A percentile compares a stretch with the other conserved stretches of the same genome.
Conservation (phyloP, 2,888 invertebrate genomes). For the Trachelus tabidus region DNA sequence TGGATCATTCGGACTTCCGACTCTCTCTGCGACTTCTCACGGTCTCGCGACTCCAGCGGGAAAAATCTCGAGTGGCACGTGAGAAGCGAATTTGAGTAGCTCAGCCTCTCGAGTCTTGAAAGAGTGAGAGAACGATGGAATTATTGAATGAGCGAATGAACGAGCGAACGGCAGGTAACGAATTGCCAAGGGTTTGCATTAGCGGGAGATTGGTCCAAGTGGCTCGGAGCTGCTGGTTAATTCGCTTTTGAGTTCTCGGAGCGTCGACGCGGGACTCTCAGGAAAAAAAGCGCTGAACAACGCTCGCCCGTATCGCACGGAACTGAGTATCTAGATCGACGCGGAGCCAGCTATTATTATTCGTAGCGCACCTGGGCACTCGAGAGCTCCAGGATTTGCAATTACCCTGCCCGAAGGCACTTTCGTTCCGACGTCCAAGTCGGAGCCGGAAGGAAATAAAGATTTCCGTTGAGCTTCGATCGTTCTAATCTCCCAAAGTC, state of each 20-base stretch:
- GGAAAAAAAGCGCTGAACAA: background rate
- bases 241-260: too few species aligned
- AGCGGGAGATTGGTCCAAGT: slow-evolving; percentile 1
- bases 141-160: background rate
- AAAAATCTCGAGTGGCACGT: too few species aligned
- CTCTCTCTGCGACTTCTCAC: too few species aligned
- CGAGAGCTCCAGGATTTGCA: slow-evolving; percentile 54
- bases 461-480: slow-evolving; percentile 46
- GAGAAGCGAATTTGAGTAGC: too few species aligned
- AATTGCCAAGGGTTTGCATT: background rate
- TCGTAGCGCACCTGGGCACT: slow-evolving; percentile 55
- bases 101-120: background rate
- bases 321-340: slow-evolving; percentile 5
- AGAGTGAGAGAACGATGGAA: background rate
- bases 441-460: slow-evolving; percentile 36
- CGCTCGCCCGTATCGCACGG: slow-evolving; percentile 7
- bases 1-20: too few species aligned
- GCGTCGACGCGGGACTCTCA: background rate
- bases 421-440: slow-evolving; percentile 38
- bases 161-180: background rate
- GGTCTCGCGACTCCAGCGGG: too few species aligned
- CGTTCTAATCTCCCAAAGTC: background rate
- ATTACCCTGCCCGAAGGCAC: slow-evolving; percentile 42
- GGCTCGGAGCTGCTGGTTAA: background rate
- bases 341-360: slow-evolving; percentile 6